Conservation (phyloP, 2,113 vertebrate species). For the Dipodomys ordii region DNA sequence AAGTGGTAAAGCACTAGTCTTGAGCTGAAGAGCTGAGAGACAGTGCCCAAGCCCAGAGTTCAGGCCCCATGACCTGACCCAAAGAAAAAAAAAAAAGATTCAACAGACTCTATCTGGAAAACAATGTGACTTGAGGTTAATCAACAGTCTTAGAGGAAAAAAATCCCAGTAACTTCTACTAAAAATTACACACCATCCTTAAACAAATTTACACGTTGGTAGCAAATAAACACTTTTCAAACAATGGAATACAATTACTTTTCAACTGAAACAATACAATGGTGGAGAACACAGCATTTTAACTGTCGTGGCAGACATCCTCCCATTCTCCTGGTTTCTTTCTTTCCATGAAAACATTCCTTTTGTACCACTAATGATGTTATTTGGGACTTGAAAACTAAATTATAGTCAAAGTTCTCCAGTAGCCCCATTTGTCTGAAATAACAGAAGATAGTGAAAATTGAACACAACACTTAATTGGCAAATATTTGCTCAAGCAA, state of each 20-base stretch:
- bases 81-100: too few species aligned
- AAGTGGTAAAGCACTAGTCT: too few species aligned
- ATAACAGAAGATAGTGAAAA: constrained; percentile 6
- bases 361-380: constrained; percentile 5
- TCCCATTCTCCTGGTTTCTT: constrained; percentile 55
- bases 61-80: too few species aligned
- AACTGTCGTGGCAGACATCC: constrained; percentile 32
- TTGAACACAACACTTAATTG: not conserved
- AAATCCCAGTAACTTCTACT: constrained; percentile 45
- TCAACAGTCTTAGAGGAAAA: not conserved
- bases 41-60: too few species aligned
- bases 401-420: not conserved
- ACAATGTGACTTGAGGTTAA: constrained; percentile 44
- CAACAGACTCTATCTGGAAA: constrained; percentile 22
- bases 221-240: constrained; percentile 58
- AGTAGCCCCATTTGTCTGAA: constrained; percentile 20
- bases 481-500: constrained; percentile 20
- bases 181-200: constrained; percentile 57
- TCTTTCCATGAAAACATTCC: constrained; percentile 58
- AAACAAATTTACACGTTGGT: constrained; percentile 43
- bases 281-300: constrained; percentile 45
- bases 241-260: constrained; percentile 47
- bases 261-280: constrained; percentile 51
- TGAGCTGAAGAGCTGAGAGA: too few species aligned
- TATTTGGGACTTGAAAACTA: constrained; percentile 48